Conservation (phyloP, 2,888 invertebrate genomes). For the Pediacus dermestoides region DNA sequence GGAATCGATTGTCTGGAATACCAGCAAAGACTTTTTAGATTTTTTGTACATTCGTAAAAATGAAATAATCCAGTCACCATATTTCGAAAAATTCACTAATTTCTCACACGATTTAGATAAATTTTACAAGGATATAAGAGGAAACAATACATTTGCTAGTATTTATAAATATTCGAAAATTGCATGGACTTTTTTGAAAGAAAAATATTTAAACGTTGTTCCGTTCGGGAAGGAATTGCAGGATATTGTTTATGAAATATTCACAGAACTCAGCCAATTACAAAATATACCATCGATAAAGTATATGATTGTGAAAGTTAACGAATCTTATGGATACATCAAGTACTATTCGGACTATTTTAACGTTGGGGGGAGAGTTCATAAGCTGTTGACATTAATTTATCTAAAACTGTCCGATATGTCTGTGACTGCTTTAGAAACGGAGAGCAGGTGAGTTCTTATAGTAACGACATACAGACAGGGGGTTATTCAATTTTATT, state of each 20-base stretch:
- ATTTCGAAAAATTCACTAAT: conserved; percentile 75
- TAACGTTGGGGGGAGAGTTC: conserved; percentile 65
- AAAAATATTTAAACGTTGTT: conserved; percentile 63
- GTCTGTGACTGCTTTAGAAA: conserved; percentile 74
- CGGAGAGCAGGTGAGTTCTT: conserved; percentile 65
- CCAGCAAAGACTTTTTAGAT: conserved; percentile 71
- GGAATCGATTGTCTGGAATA: conserved; percentile 69
- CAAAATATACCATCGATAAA: conserved; percentile 60
- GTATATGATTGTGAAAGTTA: conserved; percentile 54
- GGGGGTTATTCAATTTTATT: conserved; percentile 1
- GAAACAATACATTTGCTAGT: conserved; percentile 74
- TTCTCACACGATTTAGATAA: conserved; percentile 78
- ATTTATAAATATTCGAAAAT: conserved; percentile 71
- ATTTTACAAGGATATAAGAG: conserved; percentile 72
- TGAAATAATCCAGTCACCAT: conserved; percentile 75
- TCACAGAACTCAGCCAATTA: conserved; percentile 59
- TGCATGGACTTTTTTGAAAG: conserved; percentile 63
- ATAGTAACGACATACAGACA: no score
- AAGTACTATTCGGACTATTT: conserved; percentile 76
- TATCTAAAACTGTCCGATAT: conserved; percentile 69
- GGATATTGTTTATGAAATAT: conserved; percentile 60
- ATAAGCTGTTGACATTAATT: conserved; percentile 61
- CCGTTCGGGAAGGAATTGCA: conserved; percentile 67
- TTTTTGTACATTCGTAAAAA: conserved; percentile 77
- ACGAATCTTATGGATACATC: conserved; percentile 61